Percentiles rank a stretch among this genome's conserved stretches.
These are phyloP conservation scores for Nannobrachium achirus DNA, from an alignment of 2,113 vertebrate species.

Conservation along the genomic window DNA sequence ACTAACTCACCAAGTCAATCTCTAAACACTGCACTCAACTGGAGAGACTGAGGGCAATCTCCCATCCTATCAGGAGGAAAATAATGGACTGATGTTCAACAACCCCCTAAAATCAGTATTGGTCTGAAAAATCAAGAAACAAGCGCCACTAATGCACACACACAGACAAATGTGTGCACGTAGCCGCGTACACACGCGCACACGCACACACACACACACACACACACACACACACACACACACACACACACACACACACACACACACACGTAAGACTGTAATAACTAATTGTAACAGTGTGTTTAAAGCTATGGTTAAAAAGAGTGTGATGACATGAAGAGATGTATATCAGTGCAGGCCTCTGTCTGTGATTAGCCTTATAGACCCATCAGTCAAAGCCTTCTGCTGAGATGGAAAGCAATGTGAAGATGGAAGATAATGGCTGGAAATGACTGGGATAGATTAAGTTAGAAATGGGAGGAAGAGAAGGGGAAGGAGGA, in stretches of 20 bases:
- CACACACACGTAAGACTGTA: no score
- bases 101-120: conserved; percentile 11
- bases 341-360: conserved; percentile 9
- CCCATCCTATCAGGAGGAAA: no score
- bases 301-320: neutral
- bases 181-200: neutral
- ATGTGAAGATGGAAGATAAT: conserved; percentile 24
- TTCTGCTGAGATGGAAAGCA: neutral
- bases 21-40: no score
- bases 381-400: conserved; percentile 2
- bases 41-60: no score
- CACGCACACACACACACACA: neutral
- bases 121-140: no score
- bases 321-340: neutral
- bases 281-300: no score
- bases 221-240: no score
- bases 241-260: no score
- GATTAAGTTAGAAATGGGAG: conserved; percentile 32
- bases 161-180: no score
- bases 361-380: conserved; percentile 29
- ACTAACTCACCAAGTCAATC: no score
- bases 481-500: neutral
- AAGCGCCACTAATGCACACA: no score
- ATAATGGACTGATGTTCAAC: no score
- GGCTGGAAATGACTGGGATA: conserved; percentile 37